phyloP scores from a whole-genome alignment of 2,797 vertebrate genomes.

The Cryptoprocta ferox region DNA sequence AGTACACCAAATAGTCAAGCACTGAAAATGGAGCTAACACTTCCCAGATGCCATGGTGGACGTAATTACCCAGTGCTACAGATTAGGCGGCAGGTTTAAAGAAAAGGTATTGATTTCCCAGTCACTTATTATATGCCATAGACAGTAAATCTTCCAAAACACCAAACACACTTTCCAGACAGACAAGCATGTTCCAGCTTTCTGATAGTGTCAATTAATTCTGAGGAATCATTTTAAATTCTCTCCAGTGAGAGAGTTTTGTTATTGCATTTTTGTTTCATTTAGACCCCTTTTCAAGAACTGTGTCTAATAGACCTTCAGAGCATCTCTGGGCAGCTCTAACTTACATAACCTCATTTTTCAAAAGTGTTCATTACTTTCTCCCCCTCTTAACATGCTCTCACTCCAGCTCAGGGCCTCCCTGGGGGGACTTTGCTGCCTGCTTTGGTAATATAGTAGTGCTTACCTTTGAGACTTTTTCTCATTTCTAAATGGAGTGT shows the following conservation, averaged over 20 bases:
- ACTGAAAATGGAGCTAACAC: background rate
- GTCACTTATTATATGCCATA: background rate
- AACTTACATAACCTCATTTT: conserved; percentile 82
- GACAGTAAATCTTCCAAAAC: conserved; percentile 58
- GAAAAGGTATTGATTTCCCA: conserved; percentile 56
- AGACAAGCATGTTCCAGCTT: background rate
- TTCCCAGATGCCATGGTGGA: background rate
- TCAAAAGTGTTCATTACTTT: conserved; percentile 79
- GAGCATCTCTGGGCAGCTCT: conserved; percentile 76
- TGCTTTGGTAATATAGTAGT: conserved; percentile 50
- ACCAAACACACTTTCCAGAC: conserved; percentile 48
- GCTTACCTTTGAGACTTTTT: conserved; percentile 62
- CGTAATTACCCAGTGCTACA: conserved; percentile 15
- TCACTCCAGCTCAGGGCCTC: background rate
- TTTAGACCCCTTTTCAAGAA: conserved; percentile 77
- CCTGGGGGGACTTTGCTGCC: background rate
- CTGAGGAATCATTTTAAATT: conserved; percentile 76
- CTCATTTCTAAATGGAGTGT: conserved; percentile 67
- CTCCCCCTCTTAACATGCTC: conserved; percentile 52
- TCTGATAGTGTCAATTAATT: conserved; percentile 54
- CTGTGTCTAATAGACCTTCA: conserved; percentile 79
- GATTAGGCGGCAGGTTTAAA: background rate
- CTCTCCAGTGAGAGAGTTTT: conserved; percentile 62
- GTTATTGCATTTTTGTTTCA: conserved; percentile 81
- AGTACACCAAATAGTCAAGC: conserved; percentile 44